These are phyloP conservation scores for Microctenopoma lineatum DNA, from an alignment of 2,797 vertebrate species.

Conservation along the genomic window DNA sequence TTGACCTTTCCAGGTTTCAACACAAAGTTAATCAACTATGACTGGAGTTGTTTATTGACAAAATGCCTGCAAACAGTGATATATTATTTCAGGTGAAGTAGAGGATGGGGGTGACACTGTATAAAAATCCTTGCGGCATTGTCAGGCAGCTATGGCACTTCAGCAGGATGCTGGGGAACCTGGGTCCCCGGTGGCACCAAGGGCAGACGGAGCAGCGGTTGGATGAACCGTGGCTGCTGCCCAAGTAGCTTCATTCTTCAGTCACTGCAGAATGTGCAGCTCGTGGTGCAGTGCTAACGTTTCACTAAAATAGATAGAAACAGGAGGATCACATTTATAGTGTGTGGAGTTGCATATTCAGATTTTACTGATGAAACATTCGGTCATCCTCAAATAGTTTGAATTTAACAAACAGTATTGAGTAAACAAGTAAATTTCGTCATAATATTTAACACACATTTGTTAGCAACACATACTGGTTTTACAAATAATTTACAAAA, in stretches of 20 bases:
- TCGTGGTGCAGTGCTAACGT: constrained; percentile 51
- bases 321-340: not conserved
- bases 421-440: too few species aligned
- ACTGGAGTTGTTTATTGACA: constrained; percentile 45
- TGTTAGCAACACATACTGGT: too few species aligned
- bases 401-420: not conserved
- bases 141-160: constrained; percentile 40
- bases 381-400: not conserved
- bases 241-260: constrained; percentile 41
- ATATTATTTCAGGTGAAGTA: constrained; percentile 35
- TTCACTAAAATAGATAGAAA: constrained; percentile 28
- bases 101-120: constrained; percentile 40
- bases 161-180: constrained; percentile 40
- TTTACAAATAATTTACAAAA: too few species aligned
- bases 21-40: constrained; percentile 46
- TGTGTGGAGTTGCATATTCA: not conserved
- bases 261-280: constrained; percentile 43
- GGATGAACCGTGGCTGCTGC: constrained; percentile 52
- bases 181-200: constrained; percentile 51
- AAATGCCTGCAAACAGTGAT: constrained; percentile 33
- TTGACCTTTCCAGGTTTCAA: constrained; percentile 25
- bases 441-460: too few species aligned
- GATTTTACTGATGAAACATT: not conserved
- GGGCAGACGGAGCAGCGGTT: constrained; percentile 53
- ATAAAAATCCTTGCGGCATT: constrained; percentile 44